These are phyloP conservation scores for Hemichromis elongatus DNA, from an alignment of 2,113 vertebrate species.

Conservation along the genomic window DNA sequence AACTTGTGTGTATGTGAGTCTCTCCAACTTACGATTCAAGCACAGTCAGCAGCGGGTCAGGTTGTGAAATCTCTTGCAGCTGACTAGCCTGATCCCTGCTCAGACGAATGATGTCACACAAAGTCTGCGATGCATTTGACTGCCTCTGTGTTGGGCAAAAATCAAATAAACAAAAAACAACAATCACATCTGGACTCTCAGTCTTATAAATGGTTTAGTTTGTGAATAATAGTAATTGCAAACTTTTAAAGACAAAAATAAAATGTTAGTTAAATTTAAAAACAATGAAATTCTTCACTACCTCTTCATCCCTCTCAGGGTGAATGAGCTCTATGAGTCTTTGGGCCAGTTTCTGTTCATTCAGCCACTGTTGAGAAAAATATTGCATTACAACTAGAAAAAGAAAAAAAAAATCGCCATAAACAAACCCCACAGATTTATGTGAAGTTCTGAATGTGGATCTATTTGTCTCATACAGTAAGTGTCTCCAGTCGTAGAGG, in stretches of 20 bases:
- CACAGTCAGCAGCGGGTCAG: constrained; percentile 85
- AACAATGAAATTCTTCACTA: constrained; percentile 57
- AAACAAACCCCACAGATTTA: not conserved
- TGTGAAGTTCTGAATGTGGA: not conserved
- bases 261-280: not conserved
- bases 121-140: constrained; percentile 92
- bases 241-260: not conserved
- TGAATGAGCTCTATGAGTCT: constrained; percentile 90
- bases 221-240: not conserved
- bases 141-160: constrained; percentile 77
- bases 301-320: constrained; percentile 88
- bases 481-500: constrained; percentile 89
- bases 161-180: not conserved
- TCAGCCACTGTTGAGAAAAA: constrained; percentile 82
- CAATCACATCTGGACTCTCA: not conserved
- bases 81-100: constrained; percentile 92
- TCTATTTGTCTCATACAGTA: constrained; percentile 71
- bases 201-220: not conserved
- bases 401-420: not conserved
- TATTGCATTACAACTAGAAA: not conserved
- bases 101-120: constrained; percentile 91
- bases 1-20: not conserved
- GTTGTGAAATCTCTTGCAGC: constrained; percentile 82
- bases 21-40: constrained; percentile 87
- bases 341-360: constrained; percentile 87